These are phyloP conservation scores for Trachythela sp. DNA, from an alignment of 64 coral and sea anemone species.

Conservation along the genomic window DNA sequence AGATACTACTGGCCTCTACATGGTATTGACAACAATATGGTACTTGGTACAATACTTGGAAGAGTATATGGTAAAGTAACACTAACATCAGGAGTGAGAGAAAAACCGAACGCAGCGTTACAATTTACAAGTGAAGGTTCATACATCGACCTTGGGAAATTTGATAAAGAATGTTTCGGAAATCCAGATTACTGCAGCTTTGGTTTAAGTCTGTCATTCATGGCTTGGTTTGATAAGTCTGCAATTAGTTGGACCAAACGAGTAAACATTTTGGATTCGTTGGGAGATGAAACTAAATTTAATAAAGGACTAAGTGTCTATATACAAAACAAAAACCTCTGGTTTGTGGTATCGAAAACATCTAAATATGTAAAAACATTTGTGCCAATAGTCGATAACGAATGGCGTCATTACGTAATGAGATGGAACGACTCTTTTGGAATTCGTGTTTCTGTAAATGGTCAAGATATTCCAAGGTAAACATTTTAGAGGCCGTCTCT, in stretches of 20 bases:
- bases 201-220: background rate
- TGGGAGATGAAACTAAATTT: background rate
- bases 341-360: background rate
- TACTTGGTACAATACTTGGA: background rate
- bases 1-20: constrained; percentile 2
- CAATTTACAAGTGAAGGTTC: background rate
- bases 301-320: background rate
- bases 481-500: too few relatives aligned
- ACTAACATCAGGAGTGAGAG: background rate
- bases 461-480: background rate
- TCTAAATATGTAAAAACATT: background rate
- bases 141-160: background rate
- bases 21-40: background rate
- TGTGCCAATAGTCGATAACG: background rate
- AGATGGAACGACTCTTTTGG: background rate
- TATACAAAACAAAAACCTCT: background rate
- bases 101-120: background rate
- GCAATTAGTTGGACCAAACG: background rate
- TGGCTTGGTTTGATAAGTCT: background rate
- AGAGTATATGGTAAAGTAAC: background rate
- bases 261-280: constrained; percentile 4
- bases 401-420: constrained; percentile 23
- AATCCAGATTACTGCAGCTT: background rate
- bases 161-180: background rate
- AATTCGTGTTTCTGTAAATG: background rate